These are phyloP conservation scores for Eonycteris spelaea DNA, from an alignment of 2,113 vertebrate species.

Conservation along the genomic window DNA sequence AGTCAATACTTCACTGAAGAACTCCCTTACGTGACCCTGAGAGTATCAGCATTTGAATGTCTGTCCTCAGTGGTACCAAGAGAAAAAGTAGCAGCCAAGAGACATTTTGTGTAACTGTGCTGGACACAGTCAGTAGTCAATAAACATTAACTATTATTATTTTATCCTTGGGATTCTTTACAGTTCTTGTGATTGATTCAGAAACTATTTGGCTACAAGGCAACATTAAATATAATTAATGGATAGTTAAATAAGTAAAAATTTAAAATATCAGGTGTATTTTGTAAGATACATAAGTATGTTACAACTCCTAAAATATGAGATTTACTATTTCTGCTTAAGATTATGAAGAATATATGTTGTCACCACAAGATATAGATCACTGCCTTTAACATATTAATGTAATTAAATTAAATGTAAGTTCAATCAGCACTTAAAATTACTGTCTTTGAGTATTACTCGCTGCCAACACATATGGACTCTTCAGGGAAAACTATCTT, in stretches of 20 bases:
- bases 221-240: constrained; percentile 1
- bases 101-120: not conserved
- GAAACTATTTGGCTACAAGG: not conserved
- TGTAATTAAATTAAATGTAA: not conserved
- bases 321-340: not conserved
- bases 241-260: not conserved
- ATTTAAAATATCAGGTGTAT: not conserved
- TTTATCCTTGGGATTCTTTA: not conserved
- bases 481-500: not conserved
- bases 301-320: not conserved
- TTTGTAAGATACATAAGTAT: not conserved
- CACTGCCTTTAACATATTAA: not conserved
- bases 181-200: not conserved
- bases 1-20: not conserved
- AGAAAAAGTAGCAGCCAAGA: not conserved
- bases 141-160: not conserved
- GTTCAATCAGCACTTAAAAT: not conserved
- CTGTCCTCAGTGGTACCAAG: not conserved
- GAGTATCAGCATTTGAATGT: not conserved
- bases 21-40: not conserved
- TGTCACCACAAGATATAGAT: not conserved
- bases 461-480: not conserved
- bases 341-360: not conserved
- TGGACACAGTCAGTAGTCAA: not conserved
- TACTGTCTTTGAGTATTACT: not conserved